Evolutionary conservation across 2,888 invertebrate genomes (phyloP).

Genomic region (Tiliacea aurago): DNA sequence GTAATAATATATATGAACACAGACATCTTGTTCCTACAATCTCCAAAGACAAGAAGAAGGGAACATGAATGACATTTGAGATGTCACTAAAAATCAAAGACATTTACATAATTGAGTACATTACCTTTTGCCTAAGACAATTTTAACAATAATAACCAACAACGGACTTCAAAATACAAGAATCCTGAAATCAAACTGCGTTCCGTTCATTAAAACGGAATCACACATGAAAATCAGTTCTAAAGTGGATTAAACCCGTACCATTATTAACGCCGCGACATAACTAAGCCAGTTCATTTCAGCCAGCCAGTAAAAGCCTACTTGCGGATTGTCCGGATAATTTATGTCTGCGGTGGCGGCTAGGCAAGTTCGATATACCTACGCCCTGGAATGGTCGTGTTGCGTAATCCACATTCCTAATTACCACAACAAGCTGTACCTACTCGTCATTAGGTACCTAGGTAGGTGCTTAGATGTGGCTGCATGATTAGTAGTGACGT

Average conservation of each 20-base stretch:
- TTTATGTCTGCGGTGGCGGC: conserved; percentile 63
- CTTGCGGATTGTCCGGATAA: conserved; percentile 64
- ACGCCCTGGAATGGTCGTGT: conserved; percentile 55
- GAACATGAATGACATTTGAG: too few relatives aligned
- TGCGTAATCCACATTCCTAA: conserved; percentile 62
- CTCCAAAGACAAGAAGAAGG: too few relatives aligned
- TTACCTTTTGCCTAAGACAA: too few relatives aligned
- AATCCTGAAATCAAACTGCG: conserved; percentile 13
- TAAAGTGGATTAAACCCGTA: conserved; percentile 50
- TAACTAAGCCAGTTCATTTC: conserved; percentile 61
- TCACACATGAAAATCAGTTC: conserved; percentile 49
- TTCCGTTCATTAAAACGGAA: conserved; percentile 43
- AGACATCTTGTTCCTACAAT: too few relatives aligned
- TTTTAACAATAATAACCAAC: too few relatives aligned
- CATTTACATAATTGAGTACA: too few relatives aligned
- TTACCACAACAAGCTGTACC: conserved; percentile 54
- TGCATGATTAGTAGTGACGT: conserved; percentile 20
- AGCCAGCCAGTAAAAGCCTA: conserved; percentile 61
- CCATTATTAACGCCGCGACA: conserved; percentile 54
- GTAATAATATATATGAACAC: too few relatives aligned
- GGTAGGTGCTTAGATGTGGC: background rate
- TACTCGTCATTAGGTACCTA: conserved; percentile 21
- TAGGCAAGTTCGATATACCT: conserved; percentile 57
- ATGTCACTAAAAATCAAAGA: too few relatives aligned
- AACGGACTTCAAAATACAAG: background rate